Conservation (phyloP, 2,888 invertebrate genomes). For the Nomada goodeniana region DNA sequence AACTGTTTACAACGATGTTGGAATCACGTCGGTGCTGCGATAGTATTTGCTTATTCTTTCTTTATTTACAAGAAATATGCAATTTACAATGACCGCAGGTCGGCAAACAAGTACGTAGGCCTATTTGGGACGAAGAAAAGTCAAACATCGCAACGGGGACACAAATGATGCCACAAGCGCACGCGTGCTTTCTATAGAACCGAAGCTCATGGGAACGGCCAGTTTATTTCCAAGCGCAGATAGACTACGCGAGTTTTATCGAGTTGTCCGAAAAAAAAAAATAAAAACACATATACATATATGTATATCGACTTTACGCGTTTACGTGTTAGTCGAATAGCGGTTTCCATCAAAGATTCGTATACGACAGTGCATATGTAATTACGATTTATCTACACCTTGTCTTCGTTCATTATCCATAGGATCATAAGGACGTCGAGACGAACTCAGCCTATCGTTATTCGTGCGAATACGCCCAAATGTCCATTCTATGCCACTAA, state of each 20-base stretch:
- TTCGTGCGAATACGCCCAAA: constrained; percentile 62
- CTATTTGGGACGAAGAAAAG: background rate
- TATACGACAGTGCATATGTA: background rate
- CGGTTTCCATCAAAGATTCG: too few relatives aligned
- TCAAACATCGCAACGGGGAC: background rate
- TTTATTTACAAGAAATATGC: too few relatives aligned
- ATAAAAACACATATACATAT: background rate
- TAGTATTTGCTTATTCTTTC: too few relatives aligned
- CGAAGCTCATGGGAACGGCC: constrained; percentile 40
- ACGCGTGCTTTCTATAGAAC: constrained; percentile 33
- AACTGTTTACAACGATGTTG: too few relatives aligned
- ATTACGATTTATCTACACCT: background rate
- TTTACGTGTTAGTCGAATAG: too few relatives aligned
- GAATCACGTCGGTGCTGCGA: too few relatives aligned
- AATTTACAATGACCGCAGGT: too few relatives aligned
- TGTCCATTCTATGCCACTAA: constrained; percentile 18
- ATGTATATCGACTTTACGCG: too few relatives aligned
- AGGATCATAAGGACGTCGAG: constrained; percentile 57
- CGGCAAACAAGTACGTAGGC: too few relatives aligned
- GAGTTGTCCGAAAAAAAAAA: constrained; percentile 4
- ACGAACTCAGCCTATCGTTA: constrained; percentile 54
- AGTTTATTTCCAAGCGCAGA: constrained; percentile 50
- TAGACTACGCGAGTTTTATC: constrained; percentile 30
- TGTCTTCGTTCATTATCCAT: background rate
- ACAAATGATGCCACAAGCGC: background rate